A percentile compares a stretch with the other conserved stretches of the same genome.
Conservation (phyloP, 1,140 invertebrate species). For the Halyomorpha halys region DNA sequence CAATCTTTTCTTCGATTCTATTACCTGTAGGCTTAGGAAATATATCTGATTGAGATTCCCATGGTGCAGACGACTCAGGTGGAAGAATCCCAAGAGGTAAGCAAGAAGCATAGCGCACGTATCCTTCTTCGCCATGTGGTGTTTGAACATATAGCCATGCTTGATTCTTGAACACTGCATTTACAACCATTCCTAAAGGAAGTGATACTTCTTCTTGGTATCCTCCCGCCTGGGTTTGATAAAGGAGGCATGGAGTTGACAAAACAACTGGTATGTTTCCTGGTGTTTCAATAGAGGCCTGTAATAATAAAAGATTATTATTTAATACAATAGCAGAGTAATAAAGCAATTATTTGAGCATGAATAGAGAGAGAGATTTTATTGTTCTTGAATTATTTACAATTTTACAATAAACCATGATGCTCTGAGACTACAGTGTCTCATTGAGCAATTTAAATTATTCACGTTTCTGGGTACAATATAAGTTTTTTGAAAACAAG, state of each 20-base stretch:
- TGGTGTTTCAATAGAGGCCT: conserved; percentile 58
- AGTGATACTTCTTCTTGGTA: conserved; percentile 56
- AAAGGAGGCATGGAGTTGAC: conserved; percentile 58
- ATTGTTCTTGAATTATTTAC: too few species aligned
- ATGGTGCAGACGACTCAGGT: conserved; percentile 41
- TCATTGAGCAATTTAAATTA: too few species aligned
- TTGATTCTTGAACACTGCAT: conserved; percentile 72
- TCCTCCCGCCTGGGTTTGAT: conserved; percentile 56
- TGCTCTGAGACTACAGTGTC: too few species aligned
- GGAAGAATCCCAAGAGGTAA: conserved; percentile 60
- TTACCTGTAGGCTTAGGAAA: conserved; percentile 55
- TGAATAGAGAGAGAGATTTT: too few species aligned
- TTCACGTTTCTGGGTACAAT: too few species aligned
- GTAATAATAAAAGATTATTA: conserved; percentile 32
- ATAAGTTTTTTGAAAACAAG: too few species aligned
- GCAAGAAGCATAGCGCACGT: conserved; percentile 48
- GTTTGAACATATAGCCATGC: conserved; percentile 74
- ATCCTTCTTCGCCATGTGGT: conserved; percentile 66
- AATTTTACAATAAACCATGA: too few species aligned
- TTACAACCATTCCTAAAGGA: conserved; percentile 70
- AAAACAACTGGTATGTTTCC: conserved; percentile 73
- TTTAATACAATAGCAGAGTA: too few species aligned
- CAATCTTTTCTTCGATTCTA: conserved; percentile 48
- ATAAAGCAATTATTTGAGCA: too few species aligned
- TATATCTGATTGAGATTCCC: conserved; percentile 66